Base-by-base conservation (phyloP, 1,140 invertebrate species). In the Adelges cooleyi region DNA sequence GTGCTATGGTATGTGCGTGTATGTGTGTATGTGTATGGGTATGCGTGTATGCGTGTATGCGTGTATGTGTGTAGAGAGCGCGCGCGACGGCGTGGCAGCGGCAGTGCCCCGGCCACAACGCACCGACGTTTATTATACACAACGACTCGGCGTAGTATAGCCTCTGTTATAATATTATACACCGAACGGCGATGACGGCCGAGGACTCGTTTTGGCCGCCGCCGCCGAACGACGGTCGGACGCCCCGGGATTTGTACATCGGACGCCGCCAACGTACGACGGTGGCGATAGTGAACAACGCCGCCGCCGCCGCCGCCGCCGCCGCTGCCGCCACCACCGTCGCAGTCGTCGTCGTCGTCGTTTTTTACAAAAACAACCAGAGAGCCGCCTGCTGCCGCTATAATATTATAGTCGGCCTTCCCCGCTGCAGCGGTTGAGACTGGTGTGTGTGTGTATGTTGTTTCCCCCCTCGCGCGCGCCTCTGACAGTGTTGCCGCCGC, bases 171-270 rank as follows among this genome's bases (percentile, higher is more conserved):
- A n/a, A n/a, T 33, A 33, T 33, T 6, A 33, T 33, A 33, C 11
- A 33, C 5, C 29, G 29, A 33, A 33, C 11, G 29, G 29, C 29
- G 29, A 33, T 33, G 29, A 33, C 29, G 29, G 8, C 42, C 56
- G 56, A 62, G 42, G 56, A 62, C 56, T 62, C 56, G 56, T 62
- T 62, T 62, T 48, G 40, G 56, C 44, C 56, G 54, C 54, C 53
- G 52, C 51, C 53, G 53, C 53, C 53, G 56, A 40, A 40, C 40
- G 38, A 42, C 54, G 54, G 54, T 59, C 54, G 54, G 56, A 22
- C 54, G 25, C 56, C 56, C 4, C n/a, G n/a, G 38, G 53, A 20
- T 59, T 59, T 59, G 53, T 59, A 42, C 53, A 59, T 59, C 22
- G 53, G 53, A 56, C 54, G 54, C 40, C 53, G 13, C 25, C 36